These are phyloP conservation scores for Monomorium pharaonis DNA, from an alignment of 1,140 invertebrate species.

Conservation along the genomic window DNA sequence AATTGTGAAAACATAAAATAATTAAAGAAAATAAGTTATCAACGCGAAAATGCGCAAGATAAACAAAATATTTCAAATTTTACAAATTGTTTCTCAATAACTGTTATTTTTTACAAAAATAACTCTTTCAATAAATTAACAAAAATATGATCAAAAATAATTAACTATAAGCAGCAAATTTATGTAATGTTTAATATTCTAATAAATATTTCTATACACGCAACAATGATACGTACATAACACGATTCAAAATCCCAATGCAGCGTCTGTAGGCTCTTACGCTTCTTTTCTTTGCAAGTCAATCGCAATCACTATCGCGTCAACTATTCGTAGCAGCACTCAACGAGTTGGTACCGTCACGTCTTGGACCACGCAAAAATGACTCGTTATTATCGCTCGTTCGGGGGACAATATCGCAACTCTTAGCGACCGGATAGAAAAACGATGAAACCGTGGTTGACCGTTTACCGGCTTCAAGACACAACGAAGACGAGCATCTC, in stretches of 20 bases:
- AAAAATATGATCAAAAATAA: neutral
- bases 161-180: neutral
- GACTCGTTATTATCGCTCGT: neutral
- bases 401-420: neutral
- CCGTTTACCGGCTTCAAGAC: conserved; percentile 15
- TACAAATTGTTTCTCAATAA: neutral
- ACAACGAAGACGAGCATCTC: conserved; percentile 66
- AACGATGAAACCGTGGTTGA: conserved; percentile 5
- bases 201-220: neutral
- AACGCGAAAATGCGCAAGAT: neutral
- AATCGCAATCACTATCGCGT: conserved; percentile 16
- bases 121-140: neutral
- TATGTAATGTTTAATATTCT: neutral
- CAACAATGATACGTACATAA: conserved; percentile 3
- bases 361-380: neutral
- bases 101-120: neutral
- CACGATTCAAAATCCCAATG: neutral
- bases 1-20: neutral
- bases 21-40: neutral
- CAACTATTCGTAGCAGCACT: conserved; percentile 1
- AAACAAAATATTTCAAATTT: neutral
- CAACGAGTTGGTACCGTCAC: neutral
- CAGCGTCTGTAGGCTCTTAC: neutral
- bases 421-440: neutral
- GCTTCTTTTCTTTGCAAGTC: neutral